Conservation (phyloP, 2,797 vertebrate species). For the Muscicapa striata region DNA sequence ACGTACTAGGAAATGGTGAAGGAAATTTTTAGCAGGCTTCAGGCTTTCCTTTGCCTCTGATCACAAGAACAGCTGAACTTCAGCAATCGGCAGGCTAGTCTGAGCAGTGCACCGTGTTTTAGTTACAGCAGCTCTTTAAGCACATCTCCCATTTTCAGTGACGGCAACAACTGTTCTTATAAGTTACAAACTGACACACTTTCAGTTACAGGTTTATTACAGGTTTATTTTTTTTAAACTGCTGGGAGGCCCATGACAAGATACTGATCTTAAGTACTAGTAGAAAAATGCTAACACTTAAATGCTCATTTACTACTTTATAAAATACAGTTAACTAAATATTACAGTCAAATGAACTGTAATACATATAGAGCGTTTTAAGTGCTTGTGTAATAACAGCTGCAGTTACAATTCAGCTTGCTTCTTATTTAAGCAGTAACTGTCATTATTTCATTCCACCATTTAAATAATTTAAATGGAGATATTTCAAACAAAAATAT, state of each 20-base stretch:
- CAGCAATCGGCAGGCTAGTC: background rate
- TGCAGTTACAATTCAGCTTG: background rate
- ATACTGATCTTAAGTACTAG: background rate
- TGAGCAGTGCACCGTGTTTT: fast-evolving
- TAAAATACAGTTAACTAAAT: background rate
- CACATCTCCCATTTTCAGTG: background rate
- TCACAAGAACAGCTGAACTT: background rate
- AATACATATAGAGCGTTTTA: background rate
- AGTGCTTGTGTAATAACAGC: background rate
- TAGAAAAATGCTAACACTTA: background rate
- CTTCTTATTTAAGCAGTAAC: background rate
- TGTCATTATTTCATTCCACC: background rate
- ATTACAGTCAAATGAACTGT: background rate
- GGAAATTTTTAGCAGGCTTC: background rate
- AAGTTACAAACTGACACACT: background rate
- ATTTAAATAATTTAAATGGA: background rate
- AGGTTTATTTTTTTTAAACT: background rate
- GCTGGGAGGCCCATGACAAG: background rate
- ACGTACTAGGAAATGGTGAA: background rate
- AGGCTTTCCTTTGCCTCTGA: background rate
- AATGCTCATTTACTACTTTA: background rate
- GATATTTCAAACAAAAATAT: background rate
- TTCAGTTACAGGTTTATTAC: background rate
- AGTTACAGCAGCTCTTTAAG: background rate
- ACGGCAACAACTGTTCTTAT: background rate